Base-by-base conservation (phyloP, 2,888 invertebrate genomes). In the Neoascia interrupta region DNA sequence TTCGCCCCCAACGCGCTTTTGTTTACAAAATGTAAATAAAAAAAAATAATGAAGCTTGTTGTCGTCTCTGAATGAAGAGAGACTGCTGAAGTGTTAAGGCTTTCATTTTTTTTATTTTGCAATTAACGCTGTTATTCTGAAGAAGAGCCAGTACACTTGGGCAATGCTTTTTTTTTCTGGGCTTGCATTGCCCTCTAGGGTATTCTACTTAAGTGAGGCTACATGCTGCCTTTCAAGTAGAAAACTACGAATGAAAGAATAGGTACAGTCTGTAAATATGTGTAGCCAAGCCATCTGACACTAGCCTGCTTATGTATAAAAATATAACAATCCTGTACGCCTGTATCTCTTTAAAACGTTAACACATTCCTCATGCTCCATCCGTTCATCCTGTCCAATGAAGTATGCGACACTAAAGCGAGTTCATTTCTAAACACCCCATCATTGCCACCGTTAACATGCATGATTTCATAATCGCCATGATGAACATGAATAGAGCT, bases 381-480 rank as follows among this genome's bases (percentile, higher is more conserved):
- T n/a, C n/a, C n/a, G n/a, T n/a, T n/a, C n/a, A n/a, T n/a, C n/a
- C n/a, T 28, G 16, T 16, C 11, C 31, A 31, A 1, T 26, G 8
- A 51, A 19, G 64, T 73, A 26, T 43, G 49, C 49, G 34, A 45
- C 43, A 58, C 19, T 41, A 49, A 56, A 73, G 58, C 41, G 64
- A 64, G 64, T 58, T 64, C 73, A 73, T 64, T 58, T 26, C 21
- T 18, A 36, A n/a, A 19, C 47, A 64, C n/a, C 56, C 49, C 8
- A 31, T 6, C 31, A n/a, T 31, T n/a, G 28, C 45, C 15, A 36
- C 18, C 64, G 58, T 47, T 16, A 37, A 21, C 56, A 47, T 16
- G 31, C 56, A 66, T 66, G 16, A 64, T 36, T 39, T 19, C 72
- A 37, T 72, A 47, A 49, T 69, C 26, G 26, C n/a, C 66, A 73